Conservation (phyloP, 2,888 invertebrate genomes). For the Ennomos erosarius region DNA sequence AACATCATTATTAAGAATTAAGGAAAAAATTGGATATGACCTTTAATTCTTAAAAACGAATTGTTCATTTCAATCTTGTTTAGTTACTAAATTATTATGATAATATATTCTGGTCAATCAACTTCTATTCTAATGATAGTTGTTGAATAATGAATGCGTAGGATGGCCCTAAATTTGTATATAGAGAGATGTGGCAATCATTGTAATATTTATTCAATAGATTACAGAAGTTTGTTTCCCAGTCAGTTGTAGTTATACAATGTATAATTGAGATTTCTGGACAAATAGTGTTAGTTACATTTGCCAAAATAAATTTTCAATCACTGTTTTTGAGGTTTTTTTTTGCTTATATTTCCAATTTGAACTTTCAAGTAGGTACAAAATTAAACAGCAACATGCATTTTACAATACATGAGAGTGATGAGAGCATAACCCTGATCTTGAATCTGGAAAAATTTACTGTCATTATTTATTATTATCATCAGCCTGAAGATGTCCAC, state of each 20-base stretch:
- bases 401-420: too few relatives aligned
- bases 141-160: constrained; percentile 16
- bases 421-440: background rate
- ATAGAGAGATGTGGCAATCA: constrained; percentile 58
- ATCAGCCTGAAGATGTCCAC: too few relatives aligned
- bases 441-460: background rate
- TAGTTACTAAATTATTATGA: constrained; percentile 66
- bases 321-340: constrained; percentile 67
- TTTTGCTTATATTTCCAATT: background rate
- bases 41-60: constrained; percentile 23
- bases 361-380: too few relatives aligned
- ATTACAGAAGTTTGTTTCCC: constrained; percentile 50
- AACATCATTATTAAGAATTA: constrained; percentile 43
- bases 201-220: constrained; percentile 74
- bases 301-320: constrained; percentile 84
- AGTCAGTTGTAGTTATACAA: constrained; percentile 72
- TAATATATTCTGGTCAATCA: constrained; percentile 74
- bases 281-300: constrained; percentile 80
- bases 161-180: constrained; percentile 40
- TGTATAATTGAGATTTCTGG: constrained; percentile 75
- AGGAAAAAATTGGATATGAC: constrained; percentile 28
- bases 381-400: too few relatives aligned
- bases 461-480: background rate
- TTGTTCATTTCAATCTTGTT: constrained; percentile 52
- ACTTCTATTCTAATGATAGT: constrained; percentile 59